Evolutionary conservation across 1,140 invertebrate species (phyloP), one percentile per base, ranked within the genome.

Genomic region (Pygmarrhopalites habei): DNA sequence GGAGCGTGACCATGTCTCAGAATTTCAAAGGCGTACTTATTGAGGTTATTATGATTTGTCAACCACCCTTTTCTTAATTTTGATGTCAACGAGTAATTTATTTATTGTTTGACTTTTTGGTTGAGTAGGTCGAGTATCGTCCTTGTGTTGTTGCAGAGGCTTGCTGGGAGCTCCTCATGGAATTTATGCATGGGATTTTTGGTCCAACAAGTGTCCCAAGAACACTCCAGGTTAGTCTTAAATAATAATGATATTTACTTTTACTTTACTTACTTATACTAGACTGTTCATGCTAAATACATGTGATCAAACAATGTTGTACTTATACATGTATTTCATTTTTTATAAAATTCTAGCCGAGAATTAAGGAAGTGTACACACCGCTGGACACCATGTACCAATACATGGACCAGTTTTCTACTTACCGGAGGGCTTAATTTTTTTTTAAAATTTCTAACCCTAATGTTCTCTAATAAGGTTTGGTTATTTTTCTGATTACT

Each of bases 21-120:
- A 92, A 88, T 73, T 95, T 96, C 74, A 95, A 95, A 79, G 95
- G 93, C 15, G 85, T 98, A 60, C 79, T 97, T 0, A 85, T 97
- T 51, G 93, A 96, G 82, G 92, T 92, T 61, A 10, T 10, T 32
- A 21, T 39, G 1, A 28, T 2, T 28, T 60, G 21, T 12, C 10
- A 28, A 15, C 5, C 26, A 25, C 21, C 19, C 7, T 35, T 5
- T 35, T 7, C 32, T 7, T 7, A 35, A 35, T 35, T 35, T 35
- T 35, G 15, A 7, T 7, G 32, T 35, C 32, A 35, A 5, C 15
- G 32, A 35, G 44, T n/a, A 21, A 5, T 46, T 4, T 21, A 14
- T 14, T 5, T 21, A 46, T n/a, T 46, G 7, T 46, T n/a, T 46
- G n/a, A 10, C 19, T 46, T 21, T n/a, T 21, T n/a, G 5, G 44